These are phyloP conservation scores for Oncopeltus fasciatus DNA, from an alignment of 1,140 invertebrate species.

Conservation along the genomic window DNA sequence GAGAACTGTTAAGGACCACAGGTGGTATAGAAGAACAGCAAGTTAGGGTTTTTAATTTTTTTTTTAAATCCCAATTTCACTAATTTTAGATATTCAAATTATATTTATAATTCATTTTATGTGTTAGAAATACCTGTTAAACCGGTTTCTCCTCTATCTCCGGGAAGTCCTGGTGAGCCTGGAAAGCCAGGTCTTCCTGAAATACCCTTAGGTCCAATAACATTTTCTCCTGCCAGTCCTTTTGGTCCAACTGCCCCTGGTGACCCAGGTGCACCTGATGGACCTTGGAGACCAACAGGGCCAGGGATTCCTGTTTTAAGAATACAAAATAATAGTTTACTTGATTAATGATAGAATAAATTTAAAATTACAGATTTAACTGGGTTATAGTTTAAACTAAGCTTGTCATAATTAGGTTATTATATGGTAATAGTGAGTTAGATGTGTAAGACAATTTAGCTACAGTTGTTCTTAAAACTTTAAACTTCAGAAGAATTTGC, in stretches of 20 bases:
- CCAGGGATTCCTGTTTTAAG: neutral
- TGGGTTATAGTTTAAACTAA: neutral
- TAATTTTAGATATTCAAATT: too few relatives aligned
- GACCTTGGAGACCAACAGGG: neutral
- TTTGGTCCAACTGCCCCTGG: constrained; percentile 38
- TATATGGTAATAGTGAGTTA: too few relatives aligned
- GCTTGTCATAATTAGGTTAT: too few relatives aligned
- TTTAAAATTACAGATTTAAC: neutral
- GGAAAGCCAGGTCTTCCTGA: constrained; percentile 54
- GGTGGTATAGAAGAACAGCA: too few relatives aligned
- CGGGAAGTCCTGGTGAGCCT: constrained; percentile 35
- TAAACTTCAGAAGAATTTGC: too few relatives aligned
- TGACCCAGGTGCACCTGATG: constrained; percentile 1
- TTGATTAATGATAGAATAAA: neutral
- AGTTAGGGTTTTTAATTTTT: too few relatives aligned
- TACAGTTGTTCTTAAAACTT: too few relatives aligned
- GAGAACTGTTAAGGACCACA: too few relatives aligned
- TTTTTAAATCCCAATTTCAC: too few relatives aligned
- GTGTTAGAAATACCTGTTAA: constrained; percentile 25
- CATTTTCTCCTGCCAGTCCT: constrained; percentile 49
- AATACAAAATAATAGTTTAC: too few relatives aligned
- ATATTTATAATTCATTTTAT: too few relatives aligned
- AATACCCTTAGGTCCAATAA: constrained; percentile 41
- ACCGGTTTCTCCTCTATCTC: constrained; percentile 55
- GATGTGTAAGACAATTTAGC: too few relatives aligned